phyloP scores from a whole-genome alignment of 2,888 invertebrate genomes.

The Thyatira batis region DNA sequence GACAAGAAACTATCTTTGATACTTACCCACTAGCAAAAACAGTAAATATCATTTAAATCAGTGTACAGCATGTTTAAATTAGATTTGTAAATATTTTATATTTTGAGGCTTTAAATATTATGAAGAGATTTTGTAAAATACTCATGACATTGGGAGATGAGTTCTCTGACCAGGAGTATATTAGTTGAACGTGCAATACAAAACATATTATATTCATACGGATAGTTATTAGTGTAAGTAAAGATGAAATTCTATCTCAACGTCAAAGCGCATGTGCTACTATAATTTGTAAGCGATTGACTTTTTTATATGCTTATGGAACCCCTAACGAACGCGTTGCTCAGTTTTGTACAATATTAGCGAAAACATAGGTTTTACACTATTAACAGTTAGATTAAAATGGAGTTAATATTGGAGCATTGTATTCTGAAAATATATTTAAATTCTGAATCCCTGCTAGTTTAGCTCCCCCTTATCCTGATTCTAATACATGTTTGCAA shows the following conservation, averaged over 20 bases:
- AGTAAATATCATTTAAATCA: background rate
- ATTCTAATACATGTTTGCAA: conserved; percentile 12
- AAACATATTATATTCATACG: background rate
- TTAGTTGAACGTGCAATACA: background rate
- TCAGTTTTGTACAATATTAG: conserved; percentile 24
- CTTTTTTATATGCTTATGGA: background rate
- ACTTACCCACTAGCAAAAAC: background rate
- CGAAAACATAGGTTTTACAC: conserved; percentile 10
- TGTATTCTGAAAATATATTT: background rate
- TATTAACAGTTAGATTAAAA: background rate
- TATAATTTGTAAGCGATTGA: background rate
- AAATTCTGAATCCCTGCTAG: background rate
- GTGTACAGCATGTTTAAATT: background rate
- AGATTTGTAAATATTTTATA: background rate
- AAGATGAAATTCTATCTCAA: background rate
- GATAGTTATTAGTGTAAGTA: background rate
- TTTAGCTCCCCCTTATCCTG: background rate
- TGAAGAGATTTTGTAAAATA: background rate
- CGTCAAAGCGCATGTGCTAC: background rate
- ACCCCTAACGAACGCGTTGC: conserved; percentile 17
- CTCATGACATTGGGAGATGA: background rate
- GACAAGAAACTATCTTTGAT: background rate
- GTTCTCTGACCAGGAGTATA: background rate
- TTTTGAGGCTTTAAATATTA: background rate
- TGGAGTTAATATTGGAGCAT: background rate